Base-by-base conservation (phyloP, 53 echinoderm and acorn worm species). In the Astropecten irregularis region DNA sequence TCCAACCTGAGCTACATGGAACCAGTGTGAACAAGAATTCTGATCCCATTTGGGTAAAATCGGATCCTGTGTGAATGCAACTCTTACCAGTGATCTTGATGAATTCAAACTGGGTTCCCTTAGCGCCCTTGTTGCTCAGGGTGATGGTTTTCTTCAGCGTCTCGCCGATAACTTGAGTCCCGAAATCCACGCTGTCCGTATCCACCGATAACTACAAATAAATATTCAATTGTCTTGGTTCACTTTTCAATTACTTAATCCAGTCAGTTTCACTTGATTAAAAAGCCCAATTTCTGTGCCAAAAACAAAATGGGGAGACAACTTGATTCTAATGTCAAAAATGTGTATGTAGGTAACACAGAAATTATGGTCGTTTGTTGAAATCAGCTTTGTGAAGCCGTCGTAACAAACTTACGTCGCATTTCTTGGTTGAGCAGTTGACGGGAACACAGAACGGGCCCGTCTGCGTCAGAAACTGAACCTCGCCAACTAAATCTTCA, bases 331-430 rank as follows among this genome's bases (percentile, higher is more conserved):
- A n/a, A n/a, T n/a, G n/a, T n/a, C n/a, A n/a, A n/a, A n/a, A n/a
- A n/a, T n/a, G n/a, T n/a, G n/a, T n/a, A n/a, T n/a, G n/a, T n/a
- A n/a, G n/a, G n/a, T n/a, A n/a, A n/a, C n/a, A n/a, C n/a, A n/a
- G n/a, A n/a, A n/a, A n/a, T n/a, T n/a, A n/a, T n/a, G n/a, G n/a
- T n/a, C n/a, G n/a, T n/a, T n/a, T n/a, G n/a, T n/a, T n/a, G n/a
- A n/a, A n/a, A n/a, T n/a, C n/a, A n/a, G n/a, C n/a, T n/a, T n/a
- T n/a, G n/a, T n/a, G n/a, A n/a, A n/a, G n/a, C n/a, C n/a, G n/a
- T n/a, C n/a, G n/a, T n/a, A n/a, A n/a, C n/a, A n/a, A 21, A 91
- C 95, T 93, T 90, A 99, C 99, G 81, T 99, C 95, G 92, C 99
- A 99, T 83, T 99, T 94, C 90, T 99, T 99, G 18, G 94, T 99